Evolutionary conservation across 1,140 invertebrate genomes (phyloP), one percentile per base, ranked within the genome.

Genomic region (Drosophila kikkawai): DNA sequence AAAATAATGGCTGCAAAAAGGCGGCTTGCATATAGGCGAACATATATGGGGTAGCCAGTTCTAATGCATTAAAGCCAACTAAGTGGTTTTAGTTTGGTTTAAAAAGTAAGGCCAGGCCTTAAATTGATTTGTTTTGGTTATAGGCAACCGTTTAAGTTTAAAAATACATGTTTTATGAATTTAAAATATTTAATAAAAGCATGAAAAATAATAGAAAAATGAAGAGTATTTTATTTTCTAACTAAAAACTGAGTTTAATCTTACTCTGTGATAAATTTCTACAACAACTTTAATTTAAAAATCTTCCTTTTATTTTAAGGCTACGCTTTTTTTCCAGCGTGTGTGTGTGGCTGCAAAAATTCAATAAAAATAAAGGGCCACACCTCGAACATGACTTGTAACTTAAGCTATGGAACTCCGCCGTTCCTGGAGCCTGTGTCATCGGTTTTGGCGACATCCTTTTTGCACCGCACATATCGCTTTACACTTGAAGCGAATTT

Each of bases 401-500:
- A 90, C 75, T 90, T 91, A 90, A 90, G 84, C 84, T 78, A 78
- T 60, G 80, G 61, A 77, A 73, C 36, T 47, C 12, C 48, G 59
- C 8, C 48, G 55, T 61, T 55, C 70, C 48, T 34, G 60, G 50
- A 41, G 56, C 77, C 57, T 73, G 66, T 79, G 76, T 66, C 77
- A 78, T 79, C 76, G 42, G 68, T 77, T 79, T 79, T 80, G 77
- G 75, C 75, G 75, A 78, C 77, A 79, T 74, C 75, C 65, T 79
- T 56, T 51, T 71, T 59, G 17, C 57, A 68, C 79, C 76, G 63
- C 82, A 56, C 53, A 90, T 88, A 88, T 88, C 85, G 85, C 86
- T 88, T 88, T 88, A 88, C 85, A 88, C 85, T 90, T 90, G 85
- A 88, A 85, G 78, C 74, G 81, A 90, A 88, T 88, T 88, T 90